Conservation (phyloP, 2,113 vertebrate genomes). For the Tupaia tana region DNA sequence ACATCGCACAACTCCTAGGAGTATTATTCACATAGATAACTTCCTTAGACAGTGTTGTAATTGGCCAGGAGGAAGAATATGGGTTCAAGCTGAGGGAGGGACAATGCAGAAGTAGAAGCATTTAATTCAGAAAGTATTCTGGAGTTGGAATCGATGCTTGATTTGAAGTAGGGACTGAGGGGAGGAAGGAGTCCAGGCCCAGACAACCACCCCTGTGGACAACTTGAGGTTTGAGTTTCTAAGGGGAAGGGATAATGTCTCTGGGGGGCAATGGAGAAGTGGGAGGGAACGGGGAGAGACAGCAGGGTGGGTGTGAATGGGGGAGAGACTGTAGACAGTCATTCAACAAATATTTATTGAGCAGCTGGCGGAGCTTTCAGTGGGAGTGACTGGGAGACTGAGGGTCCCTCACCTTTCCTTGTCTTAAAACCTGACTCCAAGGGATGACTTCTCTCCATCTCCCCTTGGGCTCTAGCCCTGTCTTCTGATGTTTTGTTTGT, state of each 20-base stretch:
- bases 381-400: too few relatives aligned
- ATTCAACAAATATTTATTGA: background rate
- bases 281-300: background rate
- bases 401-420: background rate
- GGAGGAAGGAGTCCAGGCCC: background rate
- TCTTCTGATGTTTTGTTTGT: background rate
- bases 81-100: background rate
- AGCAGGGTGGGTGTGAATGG: background rate
- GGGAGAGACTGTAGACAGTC: background rate
- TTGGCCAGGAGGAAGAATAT: background rate
- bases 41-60: background rate
- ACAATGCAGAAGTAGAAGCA: background rate
- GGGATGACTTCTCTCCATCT: background rate
- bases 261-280: background rate
- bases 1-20: accelerated
- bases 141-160: background rate
- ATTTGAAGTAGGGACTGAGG: background rate
- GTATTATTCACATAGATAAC: background rate
- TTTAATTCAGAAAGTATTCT: background rate
- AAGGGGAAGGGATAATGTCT: background rate
- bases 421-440: background rate
- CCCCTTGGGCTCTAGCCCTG: background rate
- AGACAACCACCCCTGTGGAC: background rate
- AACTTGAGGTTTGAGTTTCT: too few relatives aligned
- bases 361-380: background rate